Conservation (phyloP, 2,113 vertebrate species). For the Physeter macrocephalus region DNA sequence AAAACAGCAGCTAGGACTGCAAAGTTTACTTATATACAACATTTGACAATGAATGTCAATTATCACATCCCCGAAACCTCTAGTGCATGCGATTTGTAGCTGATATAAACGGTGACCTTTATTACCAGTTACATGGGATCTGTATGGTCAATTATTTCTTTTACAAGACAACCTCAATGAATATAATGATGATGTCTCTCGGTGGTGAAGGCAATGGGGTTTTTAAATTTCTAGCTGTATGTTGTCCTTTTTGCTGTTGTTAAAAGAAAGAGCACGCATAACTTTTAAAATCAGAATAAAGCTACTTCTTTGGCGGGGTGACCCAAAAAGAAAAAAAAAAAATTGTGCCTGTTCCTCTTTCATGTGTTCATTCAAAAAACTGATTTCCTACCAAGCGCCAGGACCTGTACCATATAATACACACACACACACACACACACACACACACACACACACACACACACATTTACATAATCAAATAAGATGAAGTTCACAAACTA, state of each 20-base stretch:
- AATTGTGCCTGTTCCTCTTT: not conserved
- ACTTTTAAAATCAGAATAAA: not conserved
- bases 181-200: not conserved
- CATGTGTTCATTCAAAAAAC: not conserved
- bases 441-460: too few species aligned
- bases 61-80: not conserved
- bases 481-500: not conserved
- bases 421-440: not conserved
- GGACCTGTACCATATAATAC: not conserved
- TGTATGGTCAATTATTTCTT: not conserved
- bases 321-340: not conserved
- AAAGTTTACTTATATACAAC: not conserved
- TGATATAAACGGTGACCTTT: not conserved
- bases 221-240: not conserved
- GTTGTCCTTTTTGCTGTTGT: not conserved
- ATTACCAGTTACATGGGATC: not conserved
- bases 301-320: not conserved
- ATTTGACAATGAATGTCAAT: not conserved
- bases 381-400: not conserved
- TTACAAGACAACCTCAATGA: not conserved
- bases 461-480: not conserved
- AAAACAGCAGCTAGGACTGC: not conserved
- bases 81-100: not conserved
- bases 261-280: not conserved
- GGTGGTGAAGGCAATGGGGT: not conserved